These are phyloP conservation scores for Pluvianellus socialis DNA, from an alignment of 2,113 vertebrate genomes.

Conservation along the genomic window DNA sequence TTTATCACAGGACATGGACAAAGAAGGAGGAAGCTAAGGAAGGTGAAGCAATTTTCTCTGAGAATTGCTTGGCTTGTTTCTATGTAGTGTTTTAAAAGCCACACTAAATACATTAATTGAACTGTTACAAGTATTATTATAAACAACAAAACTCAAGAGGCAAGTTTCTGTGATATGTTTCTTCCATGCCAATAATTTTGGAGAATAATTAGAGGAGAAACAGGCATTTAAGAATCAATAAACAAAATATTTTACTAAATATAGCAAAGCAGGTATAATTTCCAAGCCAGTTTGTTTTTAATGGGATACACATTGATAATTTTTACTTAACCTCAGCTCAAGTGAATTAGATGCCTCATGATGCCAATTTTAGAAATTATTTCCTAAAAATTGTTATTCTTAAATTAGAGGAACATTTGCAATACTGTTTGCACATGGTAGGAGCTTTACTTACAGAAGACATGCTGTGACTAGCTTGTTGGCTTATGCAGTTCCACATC, in stretches of 20 bases:
- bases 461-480: background rate
- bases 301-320: background rate
- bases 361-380: too few species aligned
- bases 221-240: background rate
- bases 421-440: background rate
- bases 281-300: background rate
- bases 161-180: background rate
- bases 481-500: background rate
- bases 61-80: background rate
- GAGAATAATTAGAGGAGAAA: background rate
- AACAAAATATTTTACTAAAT: background rate
- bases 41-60: background rate
- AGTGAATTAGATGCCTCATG: background rate
- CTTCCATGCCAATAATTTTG: background rate
- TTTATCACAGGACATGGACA: background rate
- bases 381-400: background rate
- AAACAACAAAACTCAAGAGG: background rate
- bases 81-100: background rate
- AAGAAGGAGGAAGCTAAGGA: background rate
- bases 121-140: background rate
- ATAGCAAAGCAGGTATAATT: background rate
- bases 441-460: background rate
- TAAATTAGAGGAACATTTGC: background rate
- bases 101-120: background rate
- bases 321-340: background rate